These are phyloP conservation scores for Pogonocherus hispidulus DNA, from an alignment of 2,888 invertebrate genomes.

Conservation along the genomic window DNA sequence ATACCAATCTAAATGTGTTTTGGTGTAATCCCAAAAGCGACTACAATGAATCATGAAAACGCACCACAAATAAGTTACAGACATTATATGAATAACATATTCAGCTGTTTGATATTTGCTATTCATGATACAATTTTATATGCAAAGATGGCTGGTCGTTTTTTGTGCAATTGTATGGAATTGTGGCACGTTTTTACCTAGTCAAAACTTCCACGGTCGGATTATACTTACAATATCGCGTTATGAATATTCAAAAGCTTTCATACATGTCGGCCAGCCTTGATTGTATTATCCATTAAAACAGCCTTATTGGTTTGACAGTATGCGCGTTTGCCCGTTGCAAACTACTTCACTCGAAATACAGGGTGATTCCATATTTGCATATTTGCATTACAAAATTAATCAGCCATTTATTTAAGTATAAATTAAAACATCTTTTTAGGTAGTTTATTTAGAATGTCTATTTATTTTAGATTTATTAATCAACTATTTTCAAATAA, in stretches of 20 bases:
- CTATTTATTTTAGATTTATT: no score
- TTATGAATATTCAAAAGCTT: slow-evolving; percentile 49
- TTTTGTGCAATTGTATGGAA: slow-evolving; percentile 19
- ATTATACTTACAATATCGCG: slow-evolving; percentile 46
- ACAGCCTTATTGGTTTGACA: slow-evolving; percentile 25
- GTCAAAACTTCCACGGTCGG: slow-evolving; percentile 41
- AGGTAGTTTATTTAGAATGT: no score
- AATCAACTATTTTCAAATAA: no score
- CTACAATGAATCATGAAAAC: no score
- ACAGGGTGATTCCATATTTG: no score
- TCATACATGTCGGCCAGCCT: slow-evolving; percentile 42
- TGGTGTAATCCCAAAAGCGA: no score
- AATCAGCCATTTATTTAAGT: no score
- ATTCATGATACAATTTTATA: slow-evolving; percentile 17
- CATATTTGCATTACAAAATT: no score
- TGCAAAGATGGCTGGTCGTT: slow-evolving; percentile 20
- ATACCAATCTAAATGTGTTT: no score
- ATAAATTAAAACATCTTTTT: no score
- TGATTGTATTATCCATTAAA: slow-evolving; percentile 43
- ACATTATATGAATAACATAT: no score
- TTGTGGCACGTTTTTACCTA: slow-evolving; percentile 38
- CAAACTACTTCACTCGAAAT: not conserved
- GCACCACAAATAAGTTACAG: no score
- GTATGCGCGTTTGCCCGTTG: not conserved
- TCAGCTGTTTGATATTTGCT: slow-evolving; percentile 13